Evolutionary conservation across 2,113 vertebrate species (phyloP).

Genomic region (Gobius niger): DNA sequence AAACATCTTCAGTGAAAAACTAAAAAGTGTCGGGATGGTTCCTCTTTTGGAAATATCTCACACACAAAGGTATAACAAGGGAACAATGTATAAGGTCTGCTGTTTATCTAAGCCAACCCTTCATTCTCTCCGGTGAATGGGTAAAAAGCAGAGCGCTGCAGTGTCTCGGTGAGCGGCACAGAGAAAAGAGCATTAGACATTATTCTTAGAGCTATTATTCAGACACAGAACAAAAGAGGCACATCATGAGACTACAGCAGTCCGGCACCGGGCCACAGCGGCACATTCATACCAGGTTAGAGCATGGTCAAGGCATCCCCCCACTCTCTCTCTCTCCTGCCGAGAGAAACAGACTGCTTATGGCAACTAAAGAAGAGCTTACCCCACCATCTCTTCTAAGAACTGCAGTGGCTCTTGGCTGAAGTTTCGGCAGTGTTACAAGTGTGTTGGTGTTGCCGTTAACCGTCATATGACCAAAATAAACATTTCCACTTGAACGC

Average conservation of each 20-base stretch:
- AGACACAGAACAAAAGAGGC: constrained; percentile 55
- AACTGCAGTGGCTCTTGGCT: constrained; percentile 36
- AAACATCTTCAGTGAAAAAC: background rate
- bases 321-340: constrained; percentile 16
- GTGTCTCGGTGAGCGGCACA: constrained; percentile 18
- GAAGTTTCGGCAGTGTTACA: constrained; percentile 13
- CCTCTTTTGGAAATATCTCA: background rate
- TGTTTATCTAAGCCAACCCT: background rate
- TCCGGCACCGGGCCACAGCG: constrained; percentile 49
- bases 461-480: constrained; percentile 16
- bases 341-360: constrained; percentile 44
- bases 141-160: constrained; percentile 14
- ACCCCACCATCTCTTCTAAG: constrained; percentile 44
- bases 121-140: background rate
- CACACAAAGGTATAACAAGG: background rate
- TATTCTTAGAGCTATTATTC: constrained; percentile 50
- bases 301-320: constrained; percentile 33
- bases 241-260: constrained; percentile 51
- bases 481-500: constrained; percentile 22
- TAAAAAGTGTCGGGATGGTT: too few species aligned
- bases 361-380: constrained; percentile 41
- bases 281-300: constrained; percentile 64
- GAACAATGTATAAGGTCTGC: background rate
- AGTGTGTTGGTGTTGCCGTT: constrained; percentile 9
- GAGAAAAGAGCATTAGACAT: constrained; percentile 21